Conservation (phyloP, 2,888 invertebrate genomes). For the Ennomos fuscantarius region DNA sequence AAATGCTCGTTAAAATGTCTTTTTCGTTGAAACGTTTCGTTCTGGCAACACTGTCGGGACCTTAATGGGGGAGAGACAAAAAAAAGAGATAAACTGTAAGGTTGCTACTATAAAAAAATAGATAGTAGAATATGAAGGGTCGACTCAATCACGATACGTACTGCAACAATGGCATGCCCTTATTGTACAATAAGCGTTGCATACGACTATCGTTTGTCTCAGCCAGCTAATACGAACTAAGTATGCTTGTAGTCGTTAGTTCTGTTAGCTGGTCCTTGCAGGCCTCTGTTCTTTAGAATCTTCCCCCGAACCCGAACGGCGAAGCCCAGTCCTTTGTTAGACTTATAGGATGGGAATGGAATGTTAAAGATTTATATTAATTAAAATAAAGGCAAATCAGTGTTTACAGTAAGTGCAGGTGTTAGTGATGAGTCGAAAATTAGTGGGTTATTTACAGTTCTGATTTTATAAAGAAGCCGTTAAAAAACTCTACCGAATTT, state of each 20-base stretch:
- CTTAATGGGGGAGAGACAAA: conserved; percentile 49
- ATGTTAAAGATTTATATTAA: conserved; percentile 68
- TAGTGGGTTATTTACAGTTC: conserved; percentile 55
- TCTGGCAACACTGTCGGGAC: conserved; percentile 69
- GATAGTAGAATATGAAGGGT: conserved; percentile 46
- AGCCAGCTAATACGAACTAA: conserved; percentile 68
- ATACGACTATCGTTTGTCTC: conserved; percentile 75
- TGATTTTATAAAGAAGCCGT: conserved; percentile 27
- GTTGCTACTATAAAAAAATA: conserved; percentile 48
- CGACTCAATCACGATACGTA: conserved; percentile 83
- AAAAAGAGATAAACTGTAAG: conserved; percentile 50
- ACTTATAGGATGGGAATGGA: conserved; percentile 48
- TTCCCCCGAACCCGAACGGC: conserved; percentile 48
- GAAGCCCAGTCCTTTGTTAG: conserved; percentile 56
- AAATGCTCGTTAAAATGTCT: conserved; percentile 81
- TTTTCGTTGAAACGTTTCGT: conserved; percentile 72
- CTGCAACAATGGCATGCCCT: conserved; percentile 83
- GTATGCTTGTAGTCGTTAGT: conserved; percentile 23
- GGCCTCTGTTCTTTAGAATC: conserved; percentile 42
- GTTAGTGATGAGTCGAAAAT: conserved; percentile 84
- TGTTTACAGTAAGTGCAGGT: conserved; percentile 57
- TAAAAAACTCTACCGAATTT: conserved; percentile 20
- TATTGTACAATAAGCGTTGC: conserved; percentile 85
- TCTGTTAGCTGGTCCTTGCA: conserved; percentile 21
- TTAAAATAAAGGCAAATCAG: conserved; percentile 53